Percentiles rank a stretch among this genome's conserved stretches.
Evolutionary conservation across 53 echinoderm and acorn worm species (phyloP).

Genomic region (Henricia sp.): DNA sequence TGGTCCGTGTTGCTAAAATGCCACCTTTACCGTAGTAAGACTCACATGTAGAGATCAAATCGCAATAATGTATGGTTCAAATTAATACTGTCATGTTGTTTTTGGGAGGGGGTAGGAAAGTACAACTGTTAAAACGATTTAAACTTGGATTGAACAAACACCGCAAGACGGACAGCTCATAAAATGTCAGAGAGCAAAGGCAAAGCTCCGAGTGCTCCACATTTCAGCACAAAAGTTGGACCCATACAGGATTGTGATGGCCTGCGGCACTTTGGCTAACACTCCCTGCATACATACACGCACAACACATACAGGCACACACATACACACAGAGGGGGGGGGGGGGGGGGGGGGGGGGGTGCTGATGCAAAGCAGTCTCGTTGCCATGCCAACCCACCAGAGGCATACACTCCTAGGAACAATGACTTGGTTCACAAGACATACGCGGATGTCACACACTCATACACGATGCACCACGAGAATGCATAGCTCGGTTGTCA

Average conservation of each 20-base stretch:
- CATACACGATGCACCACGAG: background rate
- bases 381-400: slow-evolving; percentile 21
- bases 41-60: slow-evolving; percentile 6
- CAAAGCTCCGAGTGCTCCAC: background rate
- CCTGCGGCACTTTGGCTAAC: slow-evolving; percentile 14
- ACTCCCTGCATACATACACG: background rate
- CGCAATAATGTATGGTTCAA: slow-evolving; percentile 9
- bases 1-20: too few relatives aligned
- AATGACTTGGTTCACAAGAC: slow-evolving; percentile 5
- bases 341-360: background rate
- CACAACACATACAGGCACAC: slow-evolving; percentile 8
- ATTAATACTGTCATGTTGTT: slow-evolving; percentile 23
- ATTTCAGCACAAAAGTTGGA: background rate
- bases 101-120: too few relatives aligned
- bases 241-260: too few relatives aligned
- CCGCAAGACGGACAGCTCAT: background rate
- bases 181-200: background rate
- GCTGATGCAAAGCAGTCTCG: slow-evolving; percentile 45
- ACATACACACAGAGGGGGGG: background rate
- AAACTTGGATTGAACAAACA: background rate
- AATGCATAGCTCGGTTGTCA: slow-evolving; percentile 18
- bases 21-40: too few relatives aligned
- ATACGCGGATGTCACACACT: background rate
- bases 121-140: too few relatives aligned
- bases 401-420: slow-evolving; percentile 30